Conservation (phyloP, 2,888 invertebrate genomes). For the Macrosiphum euphorbiae region DNA sequence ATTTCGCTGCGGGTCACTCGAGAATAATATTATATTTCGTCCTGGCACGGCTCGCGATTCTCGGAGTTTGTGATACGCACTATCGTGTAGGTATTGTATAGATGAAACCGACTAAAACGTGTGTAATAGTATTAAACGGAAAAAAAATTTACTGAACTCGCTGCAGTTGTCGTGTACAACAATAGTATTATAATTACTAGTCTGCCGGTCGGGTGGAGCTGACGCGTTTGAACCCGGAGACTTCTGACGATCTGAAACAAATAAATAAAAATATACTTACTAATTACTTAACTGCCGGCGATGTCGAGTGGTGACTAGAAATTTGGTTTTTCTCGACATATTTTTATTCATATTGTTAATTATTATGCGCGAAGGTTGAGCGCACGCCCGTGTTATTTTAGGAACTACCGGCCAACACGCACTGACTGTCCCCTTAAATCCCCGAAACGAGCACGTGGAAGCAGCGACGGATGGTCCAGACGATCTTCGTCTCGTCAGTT, state of each 20-base stretch:
- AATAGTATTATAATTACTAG: not conserved
- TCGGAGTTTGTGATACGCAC: not conserved
- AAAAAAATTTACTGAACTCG: not conserved
- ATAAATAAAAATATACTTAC: not conserved
- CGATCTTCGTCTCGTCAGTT: not conserved
- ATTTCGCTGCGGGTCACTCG: not conserved
- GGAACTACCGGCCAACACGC: slow-evolving; percentile 23
- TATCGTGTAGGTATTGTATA: not conserved
- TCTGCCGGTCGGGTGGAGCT: not conserved
- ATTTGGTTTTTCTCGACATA: not conserved
- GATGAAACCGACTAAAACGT: not conserved
- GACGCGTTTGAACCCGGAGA: not conserved
- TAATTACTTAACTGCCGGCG: too few relatives aligned
- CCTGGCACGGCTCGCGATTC: not conserved
- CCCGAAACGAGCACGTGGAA: slow-evolving; percentile 17
- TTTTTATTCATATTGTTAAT: not conserved
- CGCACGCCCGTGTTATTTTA: slow-evolving; percentile 32
- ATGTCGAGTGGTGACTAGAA: not conserved
- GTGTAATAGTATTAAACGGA: not conserved
- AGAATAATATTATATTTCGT: not conserved
- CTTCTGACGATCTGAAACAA: not conserved
- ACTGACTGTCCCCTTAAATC: not conserved
- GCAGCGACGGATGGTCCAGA: slow-evolving; percentile 1
- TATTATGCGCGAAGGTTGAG: not conserved
- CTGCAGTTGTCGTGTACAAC: not conserved